Percentiles rank a stretch among this genome's conserved stretches.
Conservation (phyloP, 92 coral and sea anemone species). For the Scolanthus callimorphus region DNA sequence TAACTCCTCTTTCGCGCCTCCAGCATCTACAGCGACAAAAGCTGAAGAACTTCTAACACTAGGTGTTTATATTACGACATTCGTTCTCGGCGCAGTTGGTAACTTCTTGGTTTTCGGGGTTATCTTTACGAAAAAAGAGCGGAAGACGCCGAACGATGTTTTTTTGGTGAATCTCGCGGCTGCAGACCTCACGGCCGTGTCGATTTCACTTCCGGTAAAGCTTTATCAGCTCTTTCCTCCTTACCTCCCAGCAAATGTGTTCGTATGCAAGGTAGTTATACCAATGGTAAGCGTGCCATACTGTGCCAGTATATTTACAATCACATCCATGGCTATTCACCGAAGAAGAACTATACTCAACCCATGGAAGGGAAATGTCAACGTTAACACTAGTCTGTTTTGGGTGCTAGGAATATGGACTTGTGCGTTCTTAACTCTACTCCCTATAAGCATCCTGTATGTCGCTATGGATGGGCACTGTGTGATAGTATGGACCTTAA, state of each 20-base stretch:
- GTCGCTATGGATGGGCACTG: not conserved
- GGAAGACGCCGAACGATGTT: constrained; percentile 25
- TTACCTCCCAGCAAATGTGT: constrained; percentile 9
- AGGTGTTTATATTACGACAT: constrained; percentile 23
- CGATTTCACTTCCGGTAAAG: constrained; percentile 23
- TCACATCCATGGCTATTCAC: constrained; percentile 31
- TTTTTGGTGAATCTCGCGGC: constrained; percentile 24
- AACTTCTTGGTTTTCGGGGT: constrained; percentile 31
- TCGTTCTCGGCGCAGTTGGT: constrained; percentile 34
- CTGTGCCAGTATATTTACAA: constrained; percentile 36
- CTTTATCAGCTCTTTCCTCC: constrained; percentile 21
- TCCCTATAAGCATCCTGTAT: constrained; percentile 13
- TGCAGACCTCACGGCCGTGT: constrained; percentile 23
- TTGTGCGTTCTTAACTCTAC: not conserved
- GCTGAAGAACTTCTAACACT: constrained; percentile 29
- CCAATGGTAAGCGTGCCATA: constrained; percentile 32
- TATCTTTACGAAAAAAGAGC: constrained; percentile 25
- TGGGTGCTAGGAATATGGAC: constrained; percentile 21
- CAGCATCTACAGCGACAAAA: not conserved
- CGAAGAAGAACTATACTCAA: constrained; percentile 26
- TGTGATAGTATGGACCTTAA: constrained; percentile 4
- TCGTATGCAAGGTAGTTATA: constrained; percentile 22
- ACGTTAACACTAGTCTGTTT: not conserved
- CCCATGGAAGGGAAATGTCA: constrained; percentile 22
- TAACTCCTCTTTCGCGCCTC: not conserved